Evolutionary conservation across 2,888 invertebrate species (phyloP).

Genomic region (Maniola hyperantus): DNA sequence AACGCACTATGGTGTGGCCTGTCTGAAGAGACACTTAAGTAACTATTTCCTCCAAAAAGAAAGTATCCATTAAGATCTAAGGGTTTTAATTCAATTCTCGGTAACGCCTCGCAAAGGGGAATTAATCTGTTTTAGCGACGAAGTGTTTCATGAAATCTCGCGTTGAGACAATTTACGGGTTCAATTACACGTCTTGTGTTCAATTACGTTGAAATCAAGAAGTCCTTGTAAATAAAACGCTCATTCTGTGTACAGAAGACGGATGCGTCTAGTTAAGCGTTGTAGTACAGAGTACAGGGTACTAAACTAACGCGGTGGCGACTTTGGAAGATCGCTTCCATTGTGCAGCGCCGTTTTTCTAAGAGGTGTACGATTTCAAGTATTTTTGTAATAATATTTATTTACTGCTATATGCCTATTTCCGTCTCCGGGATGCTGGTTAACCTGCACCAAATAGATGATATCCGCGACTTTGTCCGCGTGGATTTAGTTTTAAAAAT

Average conservation of each 20-base stretch:
- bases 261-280: constrained; percentile 70
- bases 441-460: too few relatives aligned
- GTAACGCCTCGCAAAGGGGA: constrained; percentile 12
- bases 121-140: constrained; percentile 22
- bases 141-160: constrained; percentile 36
- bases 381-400: too few relatives aligned
- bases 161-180: constrained; percentile 36
- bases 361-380: too few relatives aligned
- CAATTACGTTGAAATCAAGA: constrained; percentile 47
- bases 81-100: constrained; percentile 23
- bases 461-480: too few relatives aligned
- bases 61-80: background rate
- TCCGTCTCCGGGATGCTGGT: too few relatives aligned
- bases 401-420: too few relatives aligned
- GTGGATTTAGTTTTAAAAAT: too few relatives aligned
- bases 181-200: constrained; percentile 39
- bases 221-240: constrained; percentile 58
- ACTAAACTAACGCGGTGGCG: background rate
- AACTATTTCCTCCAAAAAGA: background rate
- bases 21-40: too few relatives aligned
- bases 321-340: constrained; percentile 33
- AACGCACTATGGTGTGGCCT: background rate
- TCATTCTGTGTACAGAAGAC: constrained; percentile 53
- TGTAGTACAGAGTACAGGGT: constrained; percentile 38
- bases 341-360: too few relatives aligned